Base-by-base conservation (phyloP, 2,113 vertebrate species). In the Dolichallabes microphthalmus region DNA sequence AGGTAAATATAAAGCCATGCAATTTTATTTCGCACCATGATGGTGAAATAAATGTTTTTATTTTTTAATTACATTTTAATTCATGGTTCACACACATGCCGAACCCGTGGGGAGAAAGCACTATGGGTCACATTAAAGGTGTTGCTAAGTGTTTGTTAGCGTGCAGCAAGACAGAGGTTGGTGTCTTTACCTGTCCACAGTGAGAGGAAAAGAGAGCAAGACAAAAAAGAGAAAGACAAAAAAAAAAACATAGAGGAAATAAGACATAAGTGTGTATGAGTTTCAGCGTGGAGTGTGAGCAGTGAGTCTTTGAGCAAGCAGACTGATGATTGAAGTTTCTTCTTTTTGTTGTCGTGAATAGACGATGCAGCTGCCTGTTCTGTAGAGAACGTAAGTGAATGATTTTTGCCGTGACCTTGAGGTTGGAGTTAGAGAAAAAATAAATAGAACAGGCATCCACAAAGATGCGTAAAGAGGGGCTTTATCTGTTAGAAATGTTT, bases 311-410 rank as follows among this genome's bases (percentile, higher is more conserved):
- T 9, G 17, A 64, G 53, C 4, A n/a, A n/a, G 80, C 25, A 35
- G 50, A 55, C 64, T 19, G 80, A 32, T 55, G 25, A 71, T 15
- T 50, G 5, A 25, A 50, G 69, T 60, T 22, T n/a, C 25, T 45
- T 22, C 58, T 39, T 83, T 10, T 71, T 69, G 50, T 81, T 60
- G 25, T 14, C 32, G 10, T 17, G 9, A 20, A 39, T 71, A 75
- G 39, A 75, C 8, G 12, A 74, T 22, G 17, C 55, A 39, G 22
- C 19, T 14, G 57, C 11, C 22, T 50, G 71, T n/a, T 74, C 71
- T 74, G 50, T 74, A 74, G 22, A 74, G 20, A 19, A 63, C 78
- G n/a, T 32, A 58, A 85, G 32, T 82, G 84, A 88, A 55, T 73
- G 80, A 83, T 58, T 86, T 74, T 55, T 35, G 55, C 50, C 52